Evolutionary conservation across 2,113 vertebrate species (phyloP).

Genomic region (Pseudonaja textilis): DNA sequence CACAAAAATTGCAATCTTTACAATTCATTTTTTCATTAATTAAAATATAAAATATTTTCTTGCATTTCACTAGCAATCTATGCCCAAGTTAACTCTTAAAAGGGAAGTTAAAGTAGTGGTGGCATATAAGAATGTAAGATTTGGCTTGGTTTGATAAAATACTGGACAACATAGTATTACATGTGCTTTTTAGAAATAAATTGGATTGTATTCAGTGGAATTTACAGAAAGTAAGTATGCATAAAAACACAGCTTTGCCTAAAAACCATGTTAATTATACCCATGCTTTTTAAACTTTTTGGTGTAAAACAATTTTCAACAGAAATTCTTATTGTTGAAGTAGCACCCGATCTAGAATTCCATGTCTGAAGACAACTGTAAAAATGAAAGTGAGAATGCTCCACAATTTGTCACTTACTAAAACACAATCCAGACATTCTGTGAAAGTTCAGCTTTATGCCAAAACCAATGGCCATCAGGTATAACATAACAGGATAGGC

Average conservation of each 20-base stretch:
- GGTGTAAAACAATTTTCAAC: not conserved
- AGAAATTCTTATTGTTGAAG: not conserved
- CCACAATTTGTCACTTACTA: not conserved
- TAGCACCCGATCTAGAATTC: not conserved
- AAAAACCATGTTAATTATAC: not conserved
- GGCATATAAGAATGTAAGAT: fast-evolving
- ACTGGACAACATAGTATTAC: not conserved
- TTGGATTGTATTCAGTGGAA: not conserved
- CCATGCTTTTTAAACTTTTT: not conserved
- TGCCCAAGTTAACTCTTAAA: not conserved
- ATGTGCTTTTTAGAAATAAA: not conserved
- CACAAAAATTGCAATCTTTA: not conserved
- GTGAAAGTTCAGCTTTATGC: not conserved
- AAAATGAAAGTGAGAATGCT: not conserved
- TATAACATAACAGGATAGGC: not conserved
- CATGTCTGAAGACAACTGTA: not conserved
- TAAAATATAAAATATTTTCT: not conserved
- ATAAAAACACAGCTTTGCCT: not conserved
- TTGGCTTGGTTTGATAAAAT: not conserved
- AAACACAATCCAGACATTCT: not conserved
- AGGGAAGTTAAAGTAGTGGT: not conserved
- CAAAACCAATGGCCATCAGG: not conserved
- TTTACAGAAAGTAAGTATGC: not conserved
- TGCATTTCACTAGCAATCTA: not conserved
- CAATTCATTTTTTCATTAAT: not conserved